phyloP scores from a whole-genome alignment of 1,140 invertebrate genomes.

The Solenopsis fugax region DNA sequence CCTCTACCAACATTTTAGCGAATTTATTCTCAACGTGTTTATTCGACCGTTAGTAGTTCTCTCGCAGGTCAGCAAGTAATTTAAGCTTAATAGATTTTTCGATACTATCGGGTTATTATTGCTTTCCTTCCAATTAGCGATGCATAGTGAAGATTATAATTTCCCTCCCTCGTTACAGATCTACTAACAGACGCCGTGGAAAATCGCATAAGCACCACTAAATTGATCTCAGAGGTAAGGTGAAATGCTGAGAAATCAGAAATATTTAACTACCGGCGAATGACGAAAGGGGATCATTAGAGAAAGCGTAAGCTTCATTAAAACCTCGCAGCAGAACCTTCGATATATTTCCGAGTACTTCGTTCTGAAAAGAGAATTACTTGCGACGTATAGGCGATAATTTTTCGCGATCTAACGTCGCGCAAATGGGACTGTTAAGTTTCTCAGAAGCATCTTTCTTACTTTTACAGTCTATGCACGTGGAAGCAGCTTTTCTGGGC shows the following conservation, averaged over 20 bases:
- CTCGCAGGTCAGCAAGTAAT: background rate
- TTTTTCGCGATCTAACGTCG: constrained; percentile 17
- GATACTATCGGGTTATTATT: background rate
- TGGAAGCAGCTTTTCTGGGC: constrained; percentile 81
- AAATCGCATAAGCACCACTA: constrained; percentile 78
- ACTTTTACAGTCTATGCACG: constrained; percentile 79
- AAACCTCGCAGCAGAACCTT: background rate
- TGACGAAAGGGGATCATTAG: constrained; percentile 5
- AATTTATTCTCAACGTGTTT: background rate
- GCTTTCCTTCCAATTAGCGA: constrained; percentile 34
- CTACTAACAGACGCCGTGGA: constrained; percentile 82
- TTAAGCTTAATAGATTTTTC: constrained; percentile 9
- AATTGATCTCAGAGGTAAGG: constrained; percentile 82
- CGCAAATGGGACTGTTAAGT: constrained; percentile 23
- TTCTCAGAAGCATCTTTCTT: constrained; percentile 10
- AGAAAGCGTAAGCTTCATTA: constrained; percentile 31
- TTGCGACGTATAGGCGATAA: background rate
- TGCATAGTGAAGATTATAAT: background rate
- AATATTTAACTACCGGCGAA: constrained; percentile 14
- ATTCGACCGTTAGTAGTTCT: background rate
- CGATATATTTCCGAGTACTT: background rate
- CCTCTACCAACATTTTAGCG: background rate
- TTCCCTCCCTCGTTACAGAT: constrained; percentile 75
- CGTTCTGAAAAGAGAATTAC: background rate
- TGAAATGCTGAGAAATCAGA: background rate